Conservation (phyloP, 1,140 invertebrate genomes). For the Trypoxylus dichotomus region DNA sequence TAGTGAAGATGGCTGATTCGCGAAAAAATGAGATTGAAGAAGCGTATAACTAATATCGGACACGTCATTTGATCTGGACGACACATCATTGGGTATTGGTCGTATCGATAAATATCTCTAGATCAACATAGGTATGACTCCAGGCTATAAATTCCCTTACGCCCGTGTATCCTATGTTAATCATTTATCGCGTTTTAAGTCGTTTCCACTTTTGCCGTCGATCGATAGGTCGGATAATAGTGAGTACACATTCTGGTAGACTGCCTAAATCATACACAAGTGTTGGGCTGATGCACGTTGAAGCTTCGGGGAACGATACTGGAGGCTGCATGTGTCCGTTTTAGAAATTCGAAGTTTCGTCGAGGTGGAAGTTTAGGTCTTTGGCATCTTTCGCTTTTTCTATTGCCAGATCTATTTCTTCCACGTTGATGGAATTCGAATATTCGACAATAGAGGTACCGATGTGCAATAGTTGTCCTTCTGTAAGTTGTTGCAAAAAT, state of each 20-base stretch:
- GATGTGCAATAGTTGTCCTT: not conserved
- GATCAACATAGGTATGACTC: conserved; percentile 13
- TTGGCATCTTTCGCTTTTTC: conserved; percentile 11
- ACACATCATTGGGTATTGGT: conserved; percentile 7
- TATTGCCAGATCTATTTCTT: conserved; percentile 27
- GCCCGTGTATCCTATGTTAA: not conserved
- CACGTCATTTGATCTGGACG: not conserved
- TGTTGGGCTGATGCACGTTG: not conserved
- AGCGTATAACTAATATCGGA: not conserved
- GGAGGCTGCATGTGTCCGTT: not conserved
- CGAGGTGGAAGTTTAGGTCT: conserved; percentile 26
- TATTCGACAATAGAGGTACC: not conserved
- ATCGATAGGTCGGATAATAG: not conserved
- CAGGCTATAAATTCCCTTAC: conserved; percentile 24
- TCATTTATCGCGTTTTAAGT: not conserved
- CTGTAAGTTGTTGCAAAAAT: not conserved
- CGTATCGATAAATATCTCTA: conserved; percentile 10
- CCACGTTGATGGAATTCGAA: conserved; percentile 14
- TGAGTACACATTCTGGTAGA: not conserved
- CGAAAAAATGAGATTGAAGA: not conserved
- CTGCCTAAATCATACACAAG: not conserved
- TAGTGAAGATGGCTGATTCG: not conserved
- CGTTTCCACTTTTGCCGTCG: not conserved
- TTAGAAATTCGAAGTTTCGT: not conserved
- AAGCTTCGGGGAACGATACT: not conserved